Conservation (phyloP, 2,888 invertebrate genomes). For the Hipparchia semele region DNA sequence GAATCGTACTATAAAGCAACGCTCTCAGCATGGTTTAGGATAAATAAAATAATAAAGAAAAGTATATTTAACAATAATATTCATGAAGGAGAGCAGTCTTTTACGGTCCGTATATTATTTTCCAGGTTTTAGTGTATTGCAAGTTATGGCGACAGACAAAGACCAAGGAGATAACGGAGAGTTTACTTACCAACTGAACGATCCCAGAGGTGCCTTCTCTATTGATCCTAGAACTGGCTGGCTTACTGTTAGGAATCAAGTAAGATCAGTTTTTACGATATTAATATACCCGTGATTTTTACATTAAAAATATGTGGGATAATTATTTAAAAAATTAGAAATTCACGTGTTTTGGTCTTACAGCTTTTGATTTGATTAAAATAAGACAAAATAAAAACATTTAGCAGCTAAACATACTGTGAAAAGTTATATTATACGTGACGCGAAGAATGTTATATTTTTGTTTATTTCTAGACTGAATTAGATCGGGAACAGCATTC, state of each 20-base stretch:
- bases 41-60: too few species aligned
- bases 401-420: too few species aligned
- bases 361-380: too few species aligned
- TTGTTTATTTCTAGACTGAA: slow-evolving; percentile 78
- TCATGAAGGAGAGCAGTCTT: neutral
- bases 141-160: slow-evolving; percentile 89
- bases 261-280: slow-evolving; percentile 38
- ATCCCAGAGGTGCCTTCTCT: slow-evolving; percentile 89
- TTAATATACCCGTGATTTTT: too few species aligned
- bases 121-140: slow-evolving; percentile 78
- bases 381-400: too few species aligned
- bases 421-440: neutral
- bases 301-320: too few species aligned
- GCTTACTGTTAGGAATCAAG: slow-evolving; percentile 91
- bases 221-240: slow-evolving; percentile 92
- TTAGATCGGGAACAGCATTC: slow-evolving; percentile 91
- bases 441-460: neutral
- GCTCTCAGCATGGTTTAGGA: too few species aligned
- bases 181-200: slow-evolving; percentile 90
- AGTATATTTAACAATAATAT: neutral
- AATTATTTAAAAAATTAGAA: too few species aligned
- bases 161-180: slow-evolving; percentile 94
- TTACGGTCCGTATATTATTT: slow-evolving; percentile 27
- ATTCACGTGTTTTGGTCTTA: too few species aligned
- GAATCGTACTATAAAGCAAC: too few species aligned